Evolutionary conservation across 1,140 invertebrate genomes (phyloP), one percentile per base, ranked within the genome.

Genomic region (Panagrolaimus sp.): DNA sequence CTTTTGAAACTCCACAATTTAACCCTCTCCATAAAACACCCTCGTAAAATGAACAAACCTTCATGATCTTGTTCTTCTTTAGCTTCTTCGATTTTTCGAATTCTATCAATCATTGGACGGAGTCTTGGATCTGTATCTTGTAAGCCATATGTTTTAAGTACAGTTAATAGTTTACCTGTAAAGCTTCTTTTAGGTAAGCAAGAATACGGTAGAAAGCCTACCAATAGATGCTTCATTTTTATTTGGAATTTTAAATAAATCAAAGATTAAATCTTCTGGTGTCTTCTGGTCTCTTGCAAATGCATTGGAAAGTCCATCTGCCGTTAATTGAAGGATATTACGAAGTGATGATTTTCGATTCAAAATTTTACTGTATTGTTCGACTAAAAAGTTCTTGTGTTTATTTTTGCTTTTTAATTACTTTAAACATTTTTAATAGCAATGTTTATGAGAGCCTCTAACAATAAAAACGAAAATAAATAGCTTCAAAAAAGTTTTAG

Each of bases 221-320:
- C 72, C 72, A 51, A 74, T 72, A 1, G 67, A 46, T 27, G 68
- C 72, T 66, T 74, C 61, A 47, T 74, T 62, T 31, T 70, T 74
- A 38, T 74, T 74, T 63, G 72, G 73, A 38, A 74, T 46, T 27
- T 75, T 75, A 44, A 74, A 74, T 25, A 74, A 44, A n/a, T 74
- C 72, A 20, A 72, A 74, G 13, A 74, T 75, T 23, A 74, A 42
- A 20, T 74, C 72, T 57, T 74, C 72, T 9, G 73, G 42, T 5
- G 72, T 63, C 53, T 75, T 65, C 14, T 74, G 46, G 0, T 70
- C 67, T 20, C 71, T 38, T n/a, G 62, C 16, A 38, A 71, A 71
- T 38, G 27, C 69, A 51, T 71, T 72, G 1, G 70, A 43, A 14
- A 71, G 48, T 23, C 70, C 61, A 27, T 64, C 69, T 16, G 57